phyloP scores from a whole-genome alignment of 2,113 vertebrate species.

The Herpailurus yagouaroundi region DNA sequence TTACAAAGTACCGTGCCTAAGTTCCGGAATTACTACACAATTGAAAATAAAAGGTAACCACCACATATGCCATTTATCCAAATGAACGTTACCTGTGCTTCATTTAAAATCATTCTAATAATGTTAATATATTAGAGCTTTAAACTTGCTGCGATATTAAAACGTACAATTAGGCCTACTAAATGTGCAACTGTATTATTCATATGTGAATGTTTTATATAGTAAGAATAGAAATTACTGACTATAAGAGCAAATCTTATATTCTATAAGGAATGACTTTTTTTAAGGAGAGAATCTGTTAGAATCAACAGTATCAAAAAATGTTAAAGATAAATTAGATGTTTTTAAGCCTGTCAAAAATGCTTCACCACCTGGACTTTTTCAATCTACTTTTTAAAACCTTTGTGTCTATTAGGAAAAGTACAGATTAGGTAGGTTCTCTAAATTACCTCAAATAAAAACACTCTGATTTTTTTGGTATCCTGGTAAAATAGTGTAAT shows the following conservation, averaged over 20 bases:
- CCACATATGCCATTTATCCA: background rate
- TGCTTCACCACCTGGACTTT: background rate
- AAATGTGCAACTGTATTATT: background rate
- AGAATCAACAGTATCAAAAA: slow-evolving; percentile 13
- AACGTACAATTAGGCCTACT: background rate
- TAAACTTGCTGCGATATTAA: background rate
- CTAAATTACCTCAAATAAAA: background rate
- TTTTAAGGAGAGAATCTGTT: background rate
- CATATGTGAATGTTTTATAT: background rate
- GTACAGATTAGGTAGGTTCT: background rate
- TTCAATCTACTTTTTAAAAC: background rate
- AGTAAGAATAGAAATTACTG: slow-evolving; percentile 7
- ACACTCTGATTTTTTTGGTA: background rate
- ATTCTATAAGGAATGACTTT: background rate
- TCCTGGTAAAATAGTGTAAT: background rate
- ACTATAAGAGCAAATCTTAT: background rate
- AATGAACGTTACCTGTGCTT: background rate
- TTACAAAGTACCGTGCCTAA: background rate
- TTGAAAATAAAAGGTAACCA: slow-evolving; percentile 40
- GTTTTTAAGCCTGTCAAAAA: background rate
- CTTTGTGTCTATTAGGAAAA: background rate
- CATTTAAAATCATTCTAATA: slow-evolving; percentile 30
- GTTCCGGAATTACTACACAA: background rate
- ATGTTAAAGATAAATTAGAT: background rate
- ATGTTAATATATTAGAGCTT: background rate